Conservation (phyloP, 2,113 vertebrate species). For the Numenius arquata region DNA sequence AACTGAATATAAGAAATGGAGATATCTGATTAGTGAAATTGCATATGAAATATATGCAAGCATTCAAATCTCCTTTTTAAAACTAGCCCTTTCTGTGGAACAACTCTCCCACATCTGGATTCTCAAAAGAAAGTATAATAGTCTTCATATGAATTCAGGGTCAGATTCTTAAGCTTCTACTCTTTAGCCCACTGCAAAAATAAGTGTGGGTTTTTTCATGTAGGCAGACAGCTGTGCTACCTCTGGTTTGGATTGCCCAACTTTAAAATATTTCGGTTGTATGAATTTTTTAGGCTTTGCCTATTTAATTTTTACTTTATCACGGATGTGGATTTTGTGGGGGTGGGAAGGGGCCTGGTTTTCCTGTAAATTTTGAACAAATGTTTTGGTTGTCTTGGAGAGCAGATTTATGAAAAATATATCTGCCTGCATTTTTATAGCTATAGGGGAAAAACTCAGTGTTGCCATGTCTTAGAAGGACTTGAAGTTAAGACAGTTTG, state of each 20-base stretch:
- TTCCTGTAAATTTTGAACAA: background rate
- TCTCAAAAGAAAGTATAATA: background rate
- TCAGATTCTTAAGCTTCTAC: background rate
- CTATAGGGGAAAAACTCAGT: background rate
- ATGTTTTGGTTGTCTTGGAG: background rate
- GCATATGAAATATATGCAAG: background rate
- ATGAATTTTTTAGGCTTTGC: background rate
- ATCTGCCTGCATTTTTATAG: background rate
- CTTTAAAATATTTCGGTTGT: background rate
- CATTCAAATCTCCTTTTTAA: background rate
- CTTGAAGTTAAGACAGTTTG: background rate
- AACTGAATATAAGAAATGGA: background rate
- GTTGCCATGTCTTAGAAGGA: background rate
- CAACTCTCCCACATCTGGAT: background rate
- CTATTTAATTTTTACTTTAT: background rate
- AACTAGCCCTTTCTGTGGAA: background rate
- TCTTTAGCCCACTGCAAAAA: background rate
- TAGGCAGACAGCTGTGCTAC: background rate
- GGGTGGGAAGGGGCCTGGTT: background rate
- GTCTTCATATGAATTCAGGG: background rate
- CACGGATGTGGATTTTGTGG: background rate
- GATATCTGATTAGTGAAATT: background rate
- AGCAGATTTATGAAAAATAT: background rate
- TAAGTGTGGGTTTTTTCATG: background rate
- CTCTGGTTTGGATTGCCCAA: background rate